Evolutionary conservation across 2,113 vertebrate species (phyloP).

Genomic region (Capreolus pygargus): DNA sequence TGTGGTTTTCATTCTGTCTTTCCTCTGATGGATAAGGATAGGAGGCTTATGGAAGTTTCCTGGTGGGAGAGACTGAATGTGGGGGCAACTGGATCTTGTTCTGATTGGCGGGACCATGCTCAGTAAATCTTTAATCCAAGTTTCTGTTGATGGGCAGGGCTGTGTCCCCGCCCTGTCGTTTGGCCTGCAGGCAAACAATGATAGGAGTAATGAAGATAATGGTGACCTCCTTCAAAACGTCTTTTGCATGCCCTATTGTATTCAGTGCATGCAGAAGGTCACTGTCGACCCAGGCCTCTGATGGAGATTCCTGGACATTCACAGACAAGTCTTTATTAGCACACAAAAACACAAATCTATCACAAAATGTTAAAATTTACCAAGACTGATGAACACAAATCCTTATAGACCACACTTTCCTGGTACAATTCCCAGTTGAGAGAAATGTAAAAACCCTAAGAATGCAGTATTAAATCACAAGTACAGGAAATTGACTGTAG

Average conservation of each 20-base stretch:
- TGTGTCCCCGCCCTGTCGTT: not conserved
- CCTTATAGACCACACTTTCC: not conserved
- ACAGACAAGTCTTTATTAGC: not conserved
- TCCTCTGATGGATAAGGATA: not conserved
- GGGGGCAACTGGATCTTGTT: not conserved
- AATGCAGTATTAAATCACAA: not conserved
- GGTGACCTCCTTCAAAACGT: not conserved
- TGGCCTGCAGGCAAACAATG: not conserved
- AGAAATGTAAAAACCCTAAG: not conserved
- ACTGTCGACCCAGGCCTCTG: rapidly evolving
- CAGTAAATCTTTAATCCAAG: not conserved
- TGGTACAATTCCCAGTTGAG: not conserved
- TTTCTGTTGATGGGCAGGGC: not conserved
- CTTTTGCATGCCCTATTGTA: not conserved
- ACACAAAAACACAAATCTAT: not conserved
- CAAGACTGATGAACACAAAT: not conserved
- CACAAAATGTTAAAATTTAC: not conserved
- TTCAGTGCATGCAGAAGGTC: not conserved
- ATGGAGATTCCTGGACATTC: not conserved
- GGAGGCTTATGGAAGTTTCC: not conserved
- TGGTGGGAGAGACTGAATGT: not conserved
- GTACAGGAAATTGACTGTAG: not conserved
- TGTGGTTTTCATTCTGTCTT: not conserved
- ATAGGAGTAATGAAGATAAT: not conserved
- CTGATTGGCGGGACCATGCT: not conserved